phyloP scores from a whole-genome alignment of 2,113 vertebrate species.

The Corydoras sp. region DNA sequence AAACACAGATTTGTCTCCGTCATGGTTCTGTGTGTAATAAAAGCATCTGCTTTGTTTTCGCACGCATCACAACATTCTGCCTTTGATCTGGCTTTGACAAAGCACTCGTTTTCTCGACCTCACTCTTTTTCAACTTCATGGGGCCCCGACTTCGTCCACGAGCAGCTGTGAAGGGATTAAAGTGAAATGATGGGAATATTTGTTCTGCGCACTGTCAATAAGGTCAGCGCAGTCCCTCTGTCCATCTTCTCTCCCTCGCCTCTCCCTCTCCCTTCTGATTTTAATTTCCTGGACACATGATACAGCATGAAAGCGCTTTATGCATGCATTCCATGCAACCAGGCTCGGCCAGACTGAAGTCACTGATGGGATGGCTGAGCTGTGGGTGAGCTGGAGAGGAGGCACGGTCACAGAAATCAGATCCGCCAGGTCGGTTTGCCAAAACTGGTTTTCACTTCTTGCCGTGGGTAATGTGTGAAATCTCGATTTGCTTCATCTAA shows the following conservation, averaged over 20 bases:
- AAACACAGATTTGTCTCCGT: constrained; percentile 10
- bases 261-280: constrained; percentile 31
- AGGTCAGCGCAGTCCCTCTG: constrained; percentile 43
- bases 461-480: too few species aligned
- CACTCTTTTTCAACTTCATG: constrained; percentile 42
- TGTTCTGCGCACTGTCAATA: constrained; percentile 39
- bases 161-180: constrained; percentile 52
- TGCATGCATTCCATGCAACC: constrained; percentile 42
- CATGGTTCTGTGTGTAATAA: constrained; percentile 1
- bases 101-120: constrained; percentile 45
- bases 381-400: neutral
- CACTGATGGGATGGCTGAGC: neutral
- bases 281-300: constrained; percentile 52
- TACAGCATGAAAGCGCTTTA: constrained; percentile 48
- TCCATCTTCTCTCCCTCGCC: constrained; percentile 35
- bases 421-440: neutral
- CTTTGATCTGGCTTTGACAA: constrained; percentile 46
- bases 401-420: constrained; percentile 26
- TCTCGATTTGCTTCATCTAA: too few species aligned
- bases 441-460: too few species aligned
- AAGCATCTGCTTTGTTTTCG: constrained; percentile 15
- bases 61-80: constrained; percentile 12
- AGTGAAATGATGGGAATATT: constrained; percentile 53
- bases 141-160: constrained; percentile 38
- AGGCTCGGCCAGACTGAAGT: constrained; percentile 29